Evolutionary conservation across 2,888 invertebrate genomes (phyloP).

Genomic region (Epistrophe eligans): DNA sequence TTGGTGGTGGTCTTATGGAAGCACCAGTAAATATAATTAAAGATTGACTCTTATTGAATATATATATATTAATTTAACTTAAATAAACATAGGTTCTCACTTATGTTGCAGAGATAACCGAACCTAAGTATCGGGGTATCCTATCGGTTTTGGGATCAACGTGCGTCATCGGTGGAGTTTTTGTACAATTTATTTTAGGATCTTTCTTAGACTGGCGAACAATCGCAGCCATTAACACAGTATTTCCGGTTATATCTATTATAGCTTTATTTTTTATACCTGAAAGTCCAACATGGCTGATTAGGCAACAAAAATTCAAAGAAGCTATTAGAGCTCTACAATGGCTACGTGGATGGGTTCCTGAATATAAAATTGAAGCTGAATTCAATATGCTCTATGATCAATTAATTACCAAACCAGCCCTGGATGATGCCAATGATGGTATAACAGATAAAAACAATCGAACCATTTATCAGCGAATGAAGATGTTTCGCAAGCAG

Average conservation of each 20-base stretch:
- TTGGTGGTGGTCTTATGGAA: conserved; percentile 91
- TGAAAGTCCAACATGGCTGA: conserved; percentile 92
- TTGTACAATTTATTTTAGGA: conserved; percentile 90
- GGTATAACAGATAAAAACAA: conserved; percentile 65
- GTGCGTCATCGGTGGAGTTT: conserved; percentile 90
- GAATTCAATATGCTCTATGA: conserved; percentile 83
- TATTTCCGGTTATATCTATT: conserved; percentile 87
- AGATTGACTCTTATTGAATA: not conserved
- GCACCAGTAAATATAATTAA: conserved; percentile 87
- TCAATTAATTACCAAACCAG: conserved; percentile 80
- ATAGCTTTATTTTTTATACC: conserved; percentile 89
- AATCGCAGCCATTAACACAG: conserved; percentile 88
- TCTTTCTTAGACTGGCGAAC: conserved; percentile 89
- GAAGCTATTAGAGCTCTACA: conserved; percentile 89
- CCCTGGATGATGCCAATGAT: conserved; percentile 79
- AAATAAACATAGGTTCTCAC: conserved; percentile 87
- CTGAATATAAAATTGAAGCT: conserved; percentile 85
- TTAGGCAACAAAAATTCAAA: conserved; percentile 87
- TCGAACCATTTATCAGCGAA: conserved; percentile 77
- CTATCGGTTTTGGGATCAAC: conserved; percentile 89
- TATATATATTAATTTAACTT: not conserved
- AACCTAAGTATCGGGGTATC: conserved; percentile 90
- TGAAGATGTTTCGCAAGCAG: conserved; percentile 85
- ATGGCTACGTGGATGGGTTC: conserved; percentile 92
- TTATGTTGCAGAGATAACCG: conserved; percentile 93